Evolutionary conservation across 2,888 invertebrate genomes (phyloP).

Genomic region (Sipha maydis): DNA sequence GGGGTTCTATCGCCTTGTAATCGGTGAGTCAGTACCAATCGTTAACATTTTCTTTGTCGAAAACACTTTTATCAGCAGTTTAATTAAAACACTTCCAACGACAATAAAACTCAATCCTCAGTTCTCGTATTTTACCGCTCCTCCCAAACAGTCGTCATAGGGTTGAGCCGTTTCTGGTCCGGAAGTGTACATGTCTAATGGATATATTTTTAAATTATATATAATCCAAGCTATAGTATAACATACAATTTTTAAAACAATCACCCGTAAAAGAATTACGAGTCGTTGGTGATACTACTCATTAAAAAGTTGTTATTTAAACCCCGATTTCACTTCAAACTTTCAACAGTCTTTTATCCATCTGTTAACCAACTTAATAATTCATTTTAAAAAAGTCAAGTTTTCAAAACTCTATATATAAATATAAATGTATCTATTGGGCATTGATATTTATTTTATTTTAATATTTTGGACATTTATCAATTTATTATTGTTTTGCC

Average conservation of each 20-base stretch:
- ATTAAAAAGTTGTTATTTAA: not conserved
- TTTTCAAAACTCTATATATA: not conserved
- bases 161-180: too few relatives aligned
- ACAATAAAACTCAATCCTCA: too few relatives aligned
- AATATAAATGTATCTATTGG: too few relatives aligned
- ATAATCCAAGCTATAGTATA: not conserved
- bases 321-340: constrained; percentile 11
- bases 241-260: not conserved
- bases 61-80: not conserved
- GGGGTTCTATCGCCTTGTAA: not conserved
- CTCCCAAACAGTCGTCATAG: too few relatives aligned
- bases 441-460: too few relatives aligned
- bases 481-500: too few relatives aligned
- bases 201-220: not conserved
- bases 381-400: constrained; percentile 21
- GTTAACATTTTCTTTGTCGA: not conserved
- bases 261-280: not conserved
- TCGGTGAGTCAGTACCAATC: not conserved
- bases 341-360: constrained; percentile 4
- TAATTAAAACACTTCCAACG: not conserved
- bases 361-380: constrained; percentile 12
- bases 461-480: too few relatives aligned
- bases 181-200: too few relatives aligned
- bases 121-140: too few relatives aligned
- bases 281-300: not conserved